Evolutionary conservation across 2,113 vertebrate genomes (phyloP).

Genomic region (Phaethornis superciliosus): DNA sequence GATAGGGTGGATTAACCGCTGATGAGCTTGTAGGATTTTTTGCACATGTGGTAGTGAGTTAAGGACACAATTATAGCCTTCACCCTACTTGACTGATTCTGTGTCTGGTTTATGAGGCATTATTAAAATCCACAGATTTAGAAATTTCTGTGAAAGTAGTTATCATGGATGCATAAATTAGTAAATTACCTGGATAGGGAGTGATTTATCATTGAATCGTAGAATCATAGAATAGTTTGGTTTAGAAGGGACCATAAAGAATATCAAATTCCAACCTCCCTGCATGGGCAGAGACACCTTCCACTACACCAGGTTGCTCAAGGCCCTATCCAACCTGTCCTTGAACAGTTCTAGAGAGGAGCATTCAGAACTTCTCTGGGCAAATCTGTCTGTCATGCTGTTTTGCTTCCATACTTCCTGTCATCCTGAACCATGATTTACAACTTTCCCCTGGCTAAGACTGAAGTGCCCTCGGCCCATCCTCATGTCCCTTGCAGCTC

Average conservation of each 20-base stretch:
- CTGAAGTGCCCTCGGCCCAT: not conserved
- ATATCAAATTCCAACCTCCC: too few relatives aligned
- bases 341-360: too few relatives aligned
- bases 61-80: not conserved
- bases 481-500: not conserved
- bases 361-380: too few relatives aligned
- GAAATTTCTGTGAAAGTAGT: not conserved
- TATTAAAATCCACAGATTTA: not conserved
- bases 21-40: constrained; percentile 39
- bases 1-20: not conserved
- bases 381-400: too few relatives aligned
- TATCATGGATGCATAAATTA: accelerated
- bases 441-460: not conserved
- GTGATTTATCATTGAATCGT: not conserved
- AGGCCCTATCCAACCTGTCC: too few relatives aligned
- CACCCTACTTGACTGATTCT: not conserved
- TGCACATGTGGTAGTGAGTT: not conserved
- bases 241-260: too few relatives aligned
- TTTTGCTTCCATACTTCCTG: not conserved
- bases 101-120: not conserved
- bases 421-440: not conserved
- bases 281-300: too few relatives aligned
- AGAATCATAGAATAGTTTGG: too few relatives aligned
- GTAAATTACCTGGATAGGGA: not conserved
- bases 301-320: too few relatives aligned